Evolutionary conservation across 2,797 vertebrate species (phyloP).

Genomic region (Enteromius argenteus): DNA sequence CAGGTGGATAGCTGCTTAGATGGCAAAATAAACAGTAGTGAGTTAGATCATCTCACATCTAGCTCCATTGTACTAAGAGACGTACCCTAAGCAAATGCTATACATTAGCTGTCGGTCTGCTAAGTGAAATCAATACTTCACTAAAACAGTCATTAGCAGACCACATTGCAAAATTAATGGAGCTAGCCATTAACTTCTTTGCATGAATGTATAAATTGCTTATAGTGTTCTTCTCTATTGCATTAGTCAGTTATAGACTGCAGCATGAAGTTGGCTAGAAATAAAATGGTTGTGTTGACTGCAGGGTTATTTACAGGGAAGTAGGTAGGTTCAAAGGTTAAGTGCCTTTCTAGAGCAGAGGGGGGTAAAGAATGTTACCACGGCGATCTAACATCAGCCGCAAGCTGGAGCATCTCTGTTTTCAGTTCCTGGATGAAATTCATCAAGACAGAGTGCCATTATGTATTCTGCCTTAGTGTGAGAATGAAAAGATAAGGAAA

Average conservation of each 20-base stretch:
- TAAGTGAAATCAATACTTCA: slow-evolving; percentile 51
- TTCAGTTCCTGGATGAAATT: neutral
- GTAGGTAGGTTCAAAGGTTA: slow-evolving; percentile 44
- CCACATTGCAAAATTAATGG: slow-evolving; percentile 53
- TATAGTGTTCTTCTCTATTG: slow-evolving; percentile 16
- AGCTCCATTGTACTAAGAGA: slow-evolving; percentile 36
- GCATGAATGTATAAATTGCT: slow-evolving; percentile 36
- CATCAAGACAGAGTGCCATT: neutral
- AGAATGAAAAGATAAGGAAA: neutral
- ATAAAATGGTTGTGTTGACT: slow-evolving; percentile 8
- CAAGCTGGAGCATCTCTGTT: neutral
- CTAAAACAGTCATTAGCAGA: slow-evolving; percentile 51
- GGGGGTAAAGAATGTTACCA: slow-evolving; percentile 3
- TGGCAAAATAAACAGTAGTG: slow-evolving; percentile 30
- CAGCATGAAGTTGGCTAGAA: slow-evolving; percentile 18
- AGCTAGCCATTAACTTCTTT: slow-evolving; percentile 45
- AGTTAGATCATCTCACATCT: slow-evolving; percentile 25
- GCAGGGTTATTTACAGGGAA: slow-evolving; percentile 30
- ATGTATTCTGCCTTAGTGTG: neutral
- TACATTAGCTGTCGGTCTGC: slow-evolving; percentile 36
- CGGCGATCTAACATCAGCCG: slow-evolving; percentile 15
- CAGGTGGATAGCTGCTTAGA: slow-evolving; percentile 24
- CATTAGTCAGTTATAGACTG: slow-evolving; percentile 21
- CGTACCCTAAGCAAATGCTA: slow-evolving; percentile 24
- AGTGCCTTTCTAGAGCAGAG: slow-evolving; percentile 14